A percentile compares a stretch with the other conserved stretches of the same genome.
Conservation (phyloP, 2,113 vertebrate species). For the Nanorana parkeri region DNA sequence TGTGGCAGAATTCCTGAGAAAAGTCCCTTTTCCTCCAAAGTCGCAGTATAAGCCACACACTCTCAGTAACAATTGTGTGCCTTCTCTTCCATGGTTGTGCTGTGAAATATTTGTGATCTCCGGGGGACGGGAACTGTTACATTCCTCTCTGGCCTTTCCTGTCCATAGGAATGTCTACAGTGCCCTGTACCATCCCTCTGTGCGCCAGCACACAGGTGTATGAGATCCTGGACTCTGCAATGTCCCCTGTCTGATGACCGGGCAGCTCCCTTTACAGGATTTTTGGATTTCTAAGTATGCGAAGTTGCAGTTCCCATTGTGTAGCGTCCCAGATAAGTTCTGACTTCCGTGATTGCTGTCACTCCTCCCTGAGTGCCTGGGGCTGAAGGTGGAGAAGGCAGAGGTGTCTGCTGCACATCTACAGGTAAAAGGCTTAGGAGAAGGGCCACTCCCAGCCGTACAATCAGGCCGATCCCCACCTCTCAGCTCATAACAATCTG, state of each 20-base stretch:
- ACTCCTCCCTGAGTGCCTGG: conserved; percentile 31
- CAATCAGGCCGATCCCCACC: neutral
- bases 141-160: neutral
- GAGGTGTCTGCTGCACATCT: conserved; percentile 5
- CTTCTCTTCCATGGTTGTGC: neutral
- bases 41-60: neutral
- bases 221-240: no score
- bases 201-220: neutral
- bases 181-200: neutral
- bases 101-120: neutral
- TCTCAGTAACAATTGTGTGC: neutral
- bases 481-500: no score
- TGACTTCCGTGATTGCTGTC: conserved; percentile 16
- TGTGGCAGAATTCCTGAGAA: neutral
- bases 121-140: neutral
- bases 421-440: neutral
- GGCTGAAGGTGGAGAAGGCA: conserved; percentile 34
- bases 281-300: no score
- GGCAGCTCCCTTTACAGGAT: no score
- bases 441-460: conserved; percentile 9
- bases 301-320: no score
- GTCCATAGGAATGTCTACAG: neutral
- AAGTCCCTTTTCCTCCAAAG: neutral
- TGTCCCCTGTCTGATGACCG: no score
- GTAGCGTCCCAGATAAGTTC: neutral